Evolutionary conservation across 2,113 vertebrate species (phyloP), one percentile per base, ranked within the genome.

Genomic region (Heliornis fulica): DNA sequence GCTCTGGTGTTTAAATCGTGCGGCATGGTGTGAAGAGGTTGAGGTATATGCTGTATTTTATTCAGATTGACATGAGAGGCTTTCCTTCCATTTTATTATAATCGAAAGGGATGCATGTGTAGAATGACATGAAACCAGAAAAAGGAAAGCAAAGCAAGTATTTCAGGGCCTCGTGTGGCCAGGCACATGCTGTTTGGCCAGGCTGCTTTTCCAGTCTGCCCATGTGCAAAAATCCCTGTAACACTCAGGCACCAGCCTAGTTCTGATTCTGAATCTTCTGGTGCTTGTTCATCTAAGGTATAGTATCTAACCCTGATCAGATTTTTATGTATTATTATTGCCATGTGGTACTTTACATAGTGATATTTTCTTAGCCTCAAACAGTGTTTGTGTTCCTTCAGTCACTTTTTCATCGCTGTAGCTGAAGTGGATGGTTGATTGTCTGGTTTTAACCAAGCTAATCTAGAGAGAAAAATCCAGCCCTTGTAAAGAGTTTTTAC

Each of bases 241-340:
- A 40, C 10, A 14, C 45, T 65, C 46, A 15, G 68, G 80, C 56
- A 50, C 57, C 8, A 2, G 15, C 65, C 63, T 4, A 22, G 41
- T 38, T 83, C 92, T 63, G 59, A 78, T 90, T 88, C 87, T 86
- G 75, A 92, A 93, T 94, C 92, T 91, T 94, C 82, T 80, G 87
- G 38, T 87, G 94, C 95, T 64, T 95, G 16, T 90, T 91, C 59
- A 74, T 93, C 93, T 93, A 83, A 96, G 87, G 88, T 77, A 56
- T 0, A 56, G 14, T 76, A 85, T 57, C 32, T 80, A 86, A 80
- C 9, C 19, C 34, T 56, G 57, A 48, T 53, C 76, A 82, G 29
- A 50, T 77, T 79, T 87, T 76, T 69, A 6, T 17, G 12, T 50
- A 29, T 66, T 85, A 32, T 69, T 61, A 74, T 32, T n/a, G n/a